These are phyloP conservation scores for Pandemis heparana DNA, from an alignment of 2,888 invertebrate species.

Conservation along the genomic window DNA sequence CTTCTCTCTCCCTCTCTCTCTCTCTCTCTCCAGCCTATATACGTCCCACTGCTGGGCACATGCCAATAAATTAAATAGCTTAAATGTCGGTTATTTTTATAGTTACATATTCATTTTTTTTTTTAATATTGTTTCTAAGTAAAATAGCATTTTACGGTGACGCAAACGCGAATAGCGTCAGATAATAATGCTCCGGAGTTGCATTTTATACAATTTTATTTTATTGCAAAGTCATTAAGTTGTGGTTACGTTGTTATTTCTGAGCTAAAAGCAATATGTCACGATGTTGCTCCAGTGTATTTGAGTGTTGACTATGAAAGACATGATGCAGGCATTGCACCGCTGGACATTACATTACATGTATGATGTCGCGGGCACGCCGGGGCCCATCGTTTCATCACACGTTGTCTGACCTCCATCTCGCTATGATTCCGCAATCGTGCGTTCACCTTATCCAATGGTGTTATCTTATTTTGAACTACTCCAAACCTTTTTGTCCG, in stretches of 20 bases:
- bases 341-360: background rate
- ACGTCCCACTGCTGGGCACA: too few relatives aligned
- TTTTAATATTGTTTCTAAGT: too few relatives aligned
- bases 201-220: background rate
- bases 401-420: conserved; percentile 61
- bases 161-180: too few relatives aligned
- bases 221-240: background rate
- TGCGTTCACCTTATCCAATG: conserved; percentile 78
- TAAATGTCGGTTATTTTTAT: too few relatives aligned
- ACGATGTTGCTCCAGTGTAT: background rate
- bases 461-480: conserved; percentile 23
- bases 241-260: conserved; percentile 1
- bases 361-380: background rate
- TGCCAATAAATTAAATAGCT: too few relatives aligned
- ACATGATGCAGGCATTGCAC: background rate
- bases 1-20: too few relatives aligned
- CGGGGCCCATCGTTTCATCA: conserved; percentile 65
- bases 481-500: conserved; percentile 6
- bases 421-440: conserved; percentile 73
- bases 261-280: background rate
- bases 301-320: background rate
- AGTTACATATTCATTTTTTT: too few relatives aligned
- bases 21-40: too few relatives aligned
- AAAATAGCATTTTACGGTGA: too few relatives aligned
- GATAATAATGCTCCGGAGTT: background rate